These are phyloP conservation scores for Lagodon rhomboides DNA, from an alignment of 2,797 vertebrate genomes.

Conservation along the genomic window DNA sequence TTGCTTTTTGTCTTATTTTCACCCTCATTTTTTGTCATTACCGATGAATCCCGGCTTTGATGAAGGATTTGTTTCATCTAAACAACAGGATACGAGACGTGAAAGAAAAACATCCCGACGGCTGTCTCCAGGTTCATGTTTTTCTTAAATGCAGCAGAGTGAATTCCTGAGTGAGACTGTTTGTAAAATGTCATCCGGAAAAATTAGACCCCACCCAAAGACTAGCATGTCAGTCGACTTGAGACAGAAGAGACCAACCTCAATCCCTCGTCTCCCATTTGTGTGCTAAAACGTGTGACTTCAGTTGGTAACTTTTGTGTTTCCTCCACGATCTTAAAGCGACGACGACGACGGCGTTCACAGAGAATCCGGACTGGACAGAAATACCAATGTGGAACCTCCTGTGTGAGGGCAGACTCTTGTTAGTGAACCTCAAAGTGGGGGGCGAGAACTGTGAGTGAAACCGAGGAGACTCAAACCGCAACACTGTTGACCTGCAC, in stretches of 20 bases:
- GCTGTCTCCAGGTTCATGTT: slow-evolving; percentile 54
- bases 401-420: slow-evolving; percentile 60
- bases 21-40: slow-evolving; percentile 48
- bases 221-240: slow-evolving; percentile 64
- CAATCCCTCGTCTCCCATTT: slow-evolving; percentile 53
- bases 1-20: slow-evolving; percentile 42
- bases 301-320: slow-evolving; percentile 55
- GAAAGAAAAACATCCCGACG: slow-evolving; percentile 45
- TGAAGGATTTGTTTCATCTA: slow-evolving; percentile 59
- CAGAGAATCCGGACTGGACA: slow-evolving; percentile 53
- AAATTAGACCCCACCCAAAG: slow-evolving; percentile 64
- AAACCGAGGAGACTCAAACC: slow-evolving; percentile 80
- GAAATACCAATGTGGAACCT: slow-evolving; percentile 56
- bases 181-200: slow-evolving; percentile 53
- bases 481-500: slow-evolving; percentile 89
- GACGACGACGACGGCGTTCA: slow-evolving; percentile 14
- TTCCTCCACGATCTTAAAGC: slow-evolving; percentile 45
- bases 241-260: slow-evolving; percentile 61
- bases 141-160: slow-evolving; percentile 54
- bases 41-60: slow-evolving; percentile 60
- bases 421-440: slow-evolving; percentile 53
- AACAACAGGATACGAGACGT: slow-evolving; percentile 43
- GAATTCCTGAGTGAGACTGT: slow-evolving; percentile 50
- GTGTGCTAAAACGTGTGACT: slow-evolving; percentile 64
- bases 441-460: slow-evolving; percentile 67